phyloP scores from a whole-genome alignment of 2,113 vertebrate species.

The Hippocampus barbouri region DNA sequence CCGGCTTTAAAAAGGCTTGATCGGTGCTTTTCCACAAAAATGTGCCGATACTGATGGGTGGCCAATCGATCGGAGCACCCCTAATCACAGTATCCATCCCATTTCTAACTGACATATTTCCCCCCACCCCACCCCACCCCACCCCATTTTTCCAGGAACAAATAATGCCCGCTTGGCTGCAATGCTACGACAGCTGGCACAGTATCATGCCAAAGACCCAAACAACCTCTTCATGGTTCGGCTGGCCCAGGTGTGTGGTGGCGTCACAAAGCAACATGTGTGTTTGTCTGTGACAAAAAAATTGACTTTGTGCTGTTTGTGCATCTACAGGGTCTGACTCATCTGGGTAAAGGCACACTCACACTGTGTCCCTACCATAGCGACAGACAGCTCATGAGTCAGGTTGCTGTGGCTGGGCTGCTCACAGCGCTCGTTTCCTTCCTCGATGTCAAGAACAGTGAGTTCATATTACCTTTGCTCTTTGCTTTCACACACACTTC shows the following conservation, averaged over 20 bases:
- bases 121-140: conserved; percentile 19
- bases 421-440: conserved; percentile 95
- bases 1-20: no score
- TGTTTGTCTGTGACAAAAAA: background rate
- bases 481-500: background rate
- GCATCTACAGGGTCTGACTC: conserved; percentile 86
- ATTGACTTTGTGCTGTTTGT: conserved; percentile 28
- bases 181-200: conserved; percentile 94
- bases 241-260: conserved; percentile 84
- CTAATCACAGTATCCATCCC: background rate
- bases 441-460: conserved; percentile 97
- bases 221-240: conserved; percentile 99
- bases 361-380: conserved; percentile 99
- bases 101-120: background rate
- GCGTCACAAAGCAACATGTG: conserved; percentile 2
- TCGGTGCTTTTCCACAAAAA: no score
- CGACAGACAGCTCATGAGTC: conserved; percentile 98
- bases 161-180: conserved; percentile 95
- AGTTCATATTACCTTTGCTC: conserved; percentile 59
- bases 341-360: conserved; percentile 95
- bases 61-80: no score
- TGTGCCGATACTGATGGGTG: no score
- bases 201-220: conserved; percentile 98
- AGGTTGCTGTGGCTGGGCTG: conserved; percentile 92
- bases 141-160: conserved; percentile 76